Percentiles rank a stretch among this genome's conserved stretches.
These are phyloP conservation scores for Sphecodes monilicornis DNA, from an alignment of 2,888 invertebrate species.

Conservation along the genomic window DNA sequence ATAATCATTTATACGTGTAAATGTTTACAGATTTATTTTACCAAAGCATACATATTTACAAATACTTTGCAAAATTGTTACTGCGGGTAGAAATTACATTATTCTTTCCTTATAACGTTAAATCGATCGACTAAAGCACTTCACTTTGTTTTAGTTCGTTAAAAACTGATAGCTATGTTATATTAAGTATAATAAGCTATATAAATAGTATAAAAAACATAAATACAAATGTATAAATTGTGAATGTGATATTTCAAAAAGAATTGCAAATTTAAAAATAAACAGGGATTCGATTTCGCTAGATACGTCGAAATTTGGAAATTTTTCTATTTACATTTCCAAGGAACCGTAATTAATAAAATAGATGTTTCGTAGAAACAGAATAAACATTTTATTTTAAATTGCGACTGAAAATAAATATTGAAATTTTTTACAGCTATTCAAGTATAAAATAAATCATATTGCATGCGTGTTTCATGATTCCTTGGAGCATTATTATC, in stretches of 20 bases:
- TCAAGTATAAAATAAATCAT: constrained; percentile 42
- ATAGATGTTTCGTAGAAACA: constrained; percentile 22
- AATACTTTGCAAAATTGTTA: constrained; percentile 78
- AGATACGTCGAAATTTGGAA: constrained; percentile 41
- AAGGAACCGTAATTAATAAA: constrained; percentile 49
- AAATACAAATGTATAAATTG: constrained; percentile 45
- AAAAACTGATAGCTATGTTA: constrained; percentile 27
- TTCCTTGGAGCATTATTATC: constrained; percentile 55
- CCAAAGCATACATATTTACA: constrained; percentile 81
- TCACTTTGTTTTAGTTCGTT: constrained; percentile 21
- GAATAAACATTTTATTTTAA: constrained; percentile 30
- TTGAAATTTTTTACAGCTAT: constrained; percentile 25
- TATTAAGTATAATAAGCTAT: constrained; percentile 45
- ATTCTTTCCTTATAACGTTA: constrained; percentile 42
- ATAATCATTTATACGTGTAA: constrained; percentile 60
- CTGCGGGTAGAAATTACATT: constrained; percentile 69
- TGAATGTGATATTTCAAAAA: constrained; percentile 20
- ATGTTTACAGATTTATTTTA: constrained; percentile 76
- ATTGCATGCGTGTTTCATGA: constrained; percentile 31
- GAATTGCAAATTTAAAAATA: constrained; percentile 19
- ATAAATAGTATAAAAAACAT: constrained; percentile 53
- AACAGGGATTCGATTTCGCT: constrained; percentile 25
- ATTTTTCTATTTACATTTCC: constrained; percentile 69
- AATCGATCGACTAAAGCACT: constrained; percentile 49
- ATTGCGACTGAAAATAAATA: constrained; percentile 31